Conservation (phyloP, 2,797 vertebrate species). For the Mus minutoides region DNA sequence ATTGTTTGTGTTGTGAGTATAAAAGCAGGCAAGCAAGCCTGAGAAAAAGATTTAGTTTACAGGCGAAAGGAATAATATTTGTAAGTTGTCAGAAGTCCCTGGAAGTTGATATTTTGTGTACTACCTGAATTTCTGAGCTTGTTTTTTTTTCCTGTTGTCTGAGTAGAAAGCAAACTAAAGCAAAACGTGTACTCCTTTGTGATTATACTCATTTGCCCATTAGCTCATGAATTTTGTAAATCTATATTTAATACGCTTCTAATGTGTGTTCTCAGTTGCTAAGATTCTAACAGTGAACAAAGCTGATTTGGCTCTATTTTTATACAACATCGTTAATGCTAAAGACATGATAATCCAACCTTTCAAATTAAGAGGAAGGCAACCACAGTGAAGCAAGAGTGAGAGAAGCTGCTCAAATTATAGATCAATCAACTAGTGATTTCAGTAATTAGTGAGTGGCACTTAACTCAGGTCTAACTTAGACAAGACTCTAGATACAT, state of each 20-base stretch:
- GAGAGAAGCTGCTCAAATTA: neutral
- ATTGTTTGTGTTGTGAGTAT: conserved; percentile 48
- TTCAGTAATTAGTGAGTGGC: neutral
- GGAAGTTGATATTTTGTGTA: conserved; percentile 69
- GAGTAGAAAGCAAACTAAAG: conserved; percentile 41
- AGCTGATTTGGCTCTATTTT: neutral
- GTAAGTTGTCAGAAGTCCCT: conserved; percentile 69
- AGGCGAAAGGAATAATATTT: conserved; percentile 71
- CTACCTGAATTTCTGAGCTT: conserved; percentile 36
- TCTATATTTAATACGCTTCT: conserved; percentile 24
- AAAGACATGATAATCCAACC: conserved; percentile 10
- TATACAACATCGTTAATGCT: neutral
- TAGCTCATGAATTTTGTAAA: neutral
- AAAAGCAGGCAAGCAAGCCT: conserved; percentile 68
- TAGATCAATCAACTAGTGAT: neutral
- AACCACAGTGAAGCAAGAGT: neutral
- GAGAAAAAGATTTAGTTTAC: conserved; percentile 74
- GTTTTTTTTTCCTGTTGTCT: neutral
- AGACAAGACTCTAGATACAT: neutral
- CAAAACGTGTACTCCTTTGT: neutral
- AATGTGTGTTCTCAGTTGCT: neutral
- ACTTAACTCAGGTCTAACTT: neutral
- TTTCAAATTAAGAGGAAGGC: conserved; percentile 6
- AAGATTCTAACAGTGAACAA: neutral
- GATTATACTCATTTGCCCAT: neutral